Evolutionary conservation across 2,888 invertebrate genomes (phyloP), one percentile per base, ranked within the genome.

Genomic region (Caenorhabditis wallacei): DNA sequence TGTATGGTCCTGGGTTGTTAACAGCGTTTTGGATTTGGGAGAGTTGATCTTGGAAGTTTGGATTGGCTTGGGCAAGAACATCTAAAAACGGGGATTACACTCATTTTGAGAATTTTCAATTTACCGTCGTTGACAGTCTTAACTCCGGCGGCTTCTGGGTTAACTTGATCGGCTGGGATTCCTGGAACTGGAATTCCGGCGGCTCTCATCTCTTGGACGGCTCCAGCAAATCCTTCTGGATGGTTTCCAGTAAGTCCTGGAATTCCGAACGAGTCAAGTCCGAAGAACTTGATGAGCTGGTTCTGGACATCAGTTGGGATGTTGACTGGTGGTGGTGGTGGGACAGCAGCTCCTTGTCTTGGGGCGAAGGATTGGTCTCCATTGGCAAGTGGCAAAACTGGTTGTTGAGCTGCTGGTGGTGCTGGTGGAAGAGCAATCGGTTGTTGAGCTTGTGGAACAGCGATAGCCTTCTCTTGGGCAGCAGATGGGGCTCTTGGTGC

Each of bases 201-300:
- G 54, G 90, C 90, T 30, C 91, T 88, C 61, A 91, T 80, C 64
- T 91, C 91, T 85, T 90, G 89, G 13, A 91, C 87, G 48, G 91
- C 91, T 72, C 91, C 91, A 3, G 91, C 91, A 66, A 91, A 89
- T 71, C 91, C 91, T 48, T 89, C 85, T 56, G 91, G 91, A 74
- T 91, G 91, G 70, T 83, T 89, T 70, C 91, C 91, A 59, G 91
- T 91, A 2, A 91, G 87, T 46, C 91, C 91, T 46, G 91, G 91
- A 59, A 91, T 91, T 76, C 91, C 91, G 82, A 91, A 91, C n/a
- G 89, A 88, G 82, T 91, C 91, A 56, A 91, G 89, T 51, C 91
- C 91, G 79, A 91, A 91, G 89, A 91, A 91, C 80, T 91, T 91
- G 86, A 91, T 91, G 54, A 91, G 88, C 80, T 91, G 91, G 76